Evolutionary conservation across 2,888 invertebrate species (phyloP).

Genomic region (Altica lythri): DNA sequence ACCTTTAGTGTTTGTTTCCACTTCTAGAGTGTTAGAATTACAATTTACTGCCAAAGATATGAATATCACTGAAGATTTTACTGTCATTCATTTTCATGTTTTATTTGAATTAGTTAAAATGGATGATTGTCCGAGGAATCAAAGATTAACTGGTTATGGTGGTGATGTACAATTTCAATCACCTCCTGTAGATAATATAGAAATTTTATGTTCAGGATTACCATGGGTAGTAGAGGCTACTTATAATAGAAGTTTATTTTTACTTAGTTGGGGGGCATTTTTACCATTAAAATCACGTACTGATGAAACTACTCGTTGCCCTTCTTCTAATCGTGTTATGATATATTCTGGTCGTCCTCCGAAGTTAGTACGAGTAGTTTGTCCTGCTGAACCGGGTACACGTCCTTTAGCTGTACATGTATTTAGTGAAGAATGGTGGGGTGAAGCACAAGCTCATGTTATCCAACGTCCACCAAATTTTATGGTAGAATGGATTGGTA

Average conservation of each 20-base stretch:
- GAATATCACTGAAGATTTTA: slow-evolving; percentile 79
- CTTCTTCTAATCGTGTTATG: slow-evolving; percentile 77
- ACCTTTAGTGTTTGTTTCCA: slow-evolving; percentile 68
- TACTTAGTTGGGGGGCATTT: slow-evolving; percentile 83
- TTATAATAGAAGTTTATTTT: slow-evolving; percentile 78
- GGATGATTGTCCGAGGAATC: slow-evolving; percentile 68
- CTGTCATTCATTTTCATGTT: slow-evolving; percentile 79
- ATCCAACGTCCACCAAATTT: slow-evolving; percentile 64
- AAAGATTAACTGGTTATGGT: slow-evolving; percentile 67
- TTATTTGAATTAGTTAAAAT: slow-evolving; percentile 69
- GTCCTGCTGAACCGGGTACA: slow-evolving; percentile 72
- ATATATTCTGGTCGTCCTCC: slow-evolving; percentile 78
- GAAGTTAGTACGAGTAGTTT: slow-evolving; percentile 66
- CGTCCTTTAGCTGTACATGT: slow-evolving; percentile 73
- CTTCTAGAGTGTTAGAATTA: slow-evolving; percentile 73
- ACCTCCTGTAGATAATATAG: slow-evolving; percentile 65
- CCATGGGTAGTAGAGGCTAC: slow-evolving; percentile 82
- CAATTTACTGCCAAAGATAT: slow-evolving; percentile 75
- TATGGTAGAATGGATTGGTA: slow-evolving; percentile 70
- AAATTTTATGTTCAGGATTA: slow-evolving; percentile 72
- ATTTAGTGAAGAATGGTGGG: slow-evolving; percentile 80
- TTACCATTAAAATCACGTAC: slow-evolving; percentile 66
- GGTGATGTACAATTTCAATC: slow-evolving; percentile 70
- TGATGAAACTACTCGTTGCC: slow-evolving; percentile 70
- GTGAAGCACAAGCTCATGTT: slow-evolving; percentile 50